Conservation (phyloP, 2,888 invertebrate species). For the Rhingia rostrata region DNA sequence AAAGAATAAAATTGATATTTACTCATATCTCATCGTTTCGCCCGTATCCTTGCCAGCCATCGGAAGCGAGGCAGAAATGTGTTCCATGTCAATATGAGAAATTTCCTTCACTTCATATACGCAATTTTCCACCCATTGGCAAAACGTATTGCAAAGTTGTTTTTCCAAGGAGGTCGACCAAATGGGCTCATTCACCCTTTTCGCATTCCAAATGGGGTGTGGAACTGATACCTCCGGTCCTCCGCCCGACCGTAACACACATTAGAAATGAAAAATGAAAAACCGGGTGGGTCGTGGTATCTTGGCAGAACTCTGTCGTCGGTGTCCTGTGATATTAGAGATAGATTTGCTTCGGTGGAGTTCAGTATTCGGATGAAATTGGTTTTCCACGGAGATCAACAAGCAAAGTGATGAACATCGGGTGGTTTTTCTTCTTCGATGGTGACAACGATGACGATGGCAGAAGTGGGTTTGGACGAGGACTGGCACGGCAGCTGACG, state of each 20-base stretch:
- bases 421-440: conserved; percentile 52
- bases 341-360: conserved; percentile 63
- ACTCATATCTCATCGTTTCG: conserved; percentile 63
- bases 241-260: conserved; percentile 33
- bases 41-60: conserved; percentile 5
- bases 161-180: conserved; percentile 28
- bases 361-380: conserved; percentile 61
- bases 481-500: neutral
- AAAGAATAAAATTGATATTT: conserved; percentile 72
- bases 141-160: conserved; percentile 52
- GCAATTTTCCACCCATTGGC: conserved; percentile 59
- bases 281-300: neutral
- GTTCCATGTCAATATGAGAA: conserved; percentile 72
- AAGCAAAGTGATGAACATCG: conserved; percentile 62
- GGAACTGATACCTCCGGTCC: neutral
- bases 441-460: conserved; percentile 39
- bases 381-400: conserved; percentile 51
- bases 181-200: conserved; percentile 68
- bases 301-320: conserved; percentile 4
- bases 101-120: conserved; percentile 62
- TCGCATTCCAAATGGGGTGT: conserved; percentile 25
- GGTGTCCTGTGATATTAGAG: conserved; percentile 62
- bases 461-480: conserved; percentile 28
- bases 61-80: conserved; percentile 47
- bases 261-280: conserved; percentile 71